phyloP scores from a whole-genome alignment of 1,140 invertebrate genomes.

The Drosophila biarmipes region DNA sequence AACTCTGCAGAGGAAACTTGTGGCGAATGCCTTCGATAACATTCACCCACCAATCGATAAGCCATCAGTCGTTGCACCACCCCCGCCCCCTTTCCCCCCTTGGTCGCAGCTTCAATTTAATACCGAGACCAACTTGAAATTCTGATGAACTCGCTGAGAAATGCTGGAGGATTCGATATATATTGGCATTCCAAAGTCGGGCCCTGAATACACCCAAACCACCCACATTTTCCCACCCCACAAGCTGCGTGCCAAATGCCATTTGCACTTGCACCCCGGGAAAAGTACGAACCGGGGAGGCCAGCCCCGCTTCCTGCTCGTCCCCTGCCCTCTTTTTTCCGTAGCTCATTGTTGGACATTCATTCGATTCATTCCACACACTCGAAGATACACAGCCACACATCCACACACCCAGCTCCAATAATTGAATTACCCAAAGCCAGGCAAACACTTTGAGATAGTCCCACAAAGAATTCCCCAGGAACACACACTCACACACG shows the following conservation, averaged over 20 bases:
- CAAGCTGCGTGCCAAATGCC: conserved; percentile 54
- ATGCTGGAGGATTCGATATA: conserved; percentile 34
- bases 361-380: conserved; percentile 35
- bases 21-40: conserved; percentile 28
- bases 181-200: conserved; percentile 37
- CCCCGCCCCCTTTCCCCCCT: background rate
- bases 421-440: conserved; percentile 48
- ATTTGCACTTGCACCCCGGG: conserved; percentile 54
- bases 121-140: conserved; percentile 26
- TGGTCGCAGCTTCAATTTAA: conserved; percentile 32
- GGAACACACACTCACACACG: conserved; percentile 13
- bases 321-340: conserved; percentile 12
- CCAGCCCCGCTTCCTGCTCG: conserved; percentile 17
- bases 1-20: background rate
- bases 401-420: conserved; percentile 9
- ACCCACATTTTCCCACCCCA: background rate
- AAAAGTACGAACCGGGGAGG: conserved; percentile 22
- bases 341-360: conserved; percentile 41
- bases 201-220: background rate
- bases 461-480: conserved; percentile 28
- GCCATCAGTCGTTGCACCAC: conserved; percentile 33
- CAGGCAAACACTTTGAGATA: conserved; percentile 38
- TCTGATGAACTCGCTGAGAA: conserved; percentile 34
- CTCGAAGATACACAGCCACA: conserved; percentile 10
- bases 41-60: conserved; percentile 46